phyloP scores from a whole-genome alignment of 2,797 vertebrate species.

The Gouania willdenowi region DNA sequence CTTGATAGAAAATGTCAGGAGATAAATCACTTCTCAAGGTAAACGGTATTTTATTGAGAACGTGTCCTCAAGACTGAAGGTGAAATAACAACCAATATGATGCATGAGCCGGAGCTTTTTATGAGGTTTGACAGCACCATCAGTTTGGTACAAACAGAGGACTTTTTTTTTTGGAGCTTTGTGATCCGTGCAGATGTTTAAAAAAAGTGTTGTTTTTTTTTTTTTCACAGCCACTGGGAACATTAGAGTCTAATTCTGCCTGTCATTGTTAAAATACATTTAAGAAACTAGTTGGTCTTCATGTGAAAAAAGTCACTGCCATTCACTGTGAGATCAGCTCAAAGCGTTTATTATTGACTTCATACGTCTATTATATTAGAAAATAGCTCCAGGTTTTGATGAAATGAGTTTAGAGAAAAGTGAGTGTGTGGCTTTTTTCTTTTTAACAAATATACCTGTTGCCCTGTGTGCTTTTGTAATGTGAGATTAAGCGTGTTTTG shows the following conservation, averaged over 20 bases:
- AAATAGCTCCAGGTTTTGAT: constrained; percentile 33
- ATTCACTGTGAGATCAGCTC: background rate
- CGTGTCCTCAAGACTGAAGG: constrained; percentile 35
- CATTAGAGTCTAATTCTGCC: constrained; percentile 17
- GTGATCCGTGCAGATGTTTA: too few species aligned
- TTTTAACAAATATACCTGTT: constrained; percentile 6
- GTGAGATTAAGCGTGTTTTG: too few species aligned
- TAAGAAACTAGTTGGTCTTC: too few species aligned
- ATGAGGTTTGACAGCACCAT: constrained; percentile 10
- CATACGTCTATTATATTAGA: constrained; percentile 41
- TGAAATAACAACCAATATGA: constrained; percentile 28
- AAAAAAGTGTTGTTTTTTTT: too few species aligned
- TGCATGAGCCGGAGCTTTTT: constrained; percentile 9
- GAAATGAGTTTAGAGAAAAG: constrained; percentile 33
- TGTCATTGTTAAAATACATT: too few species aligned
- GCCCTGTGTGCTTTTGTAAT: constrained; percentile 1
- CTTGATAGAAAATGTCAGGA: constrained; percentile 49
- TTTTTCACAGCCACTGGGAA: too few species aligned
- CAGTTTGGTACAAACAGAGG: constrained; percentile 2
- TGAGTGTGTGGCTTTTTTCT: too few species aligned
- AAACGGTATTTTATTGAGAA: constrained; percentile 27
- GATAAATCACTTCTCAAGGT: constrained; percentile 17
- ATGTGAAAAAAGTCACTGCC: constrained; percentile 5
- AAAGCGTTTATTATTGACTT: constrained; percentile 44
- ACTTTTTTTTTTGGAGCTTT: too few species aligned